Conservation (phyloP, 1,140 invertebrate species). For the Sogatella furcifera region DNA sequence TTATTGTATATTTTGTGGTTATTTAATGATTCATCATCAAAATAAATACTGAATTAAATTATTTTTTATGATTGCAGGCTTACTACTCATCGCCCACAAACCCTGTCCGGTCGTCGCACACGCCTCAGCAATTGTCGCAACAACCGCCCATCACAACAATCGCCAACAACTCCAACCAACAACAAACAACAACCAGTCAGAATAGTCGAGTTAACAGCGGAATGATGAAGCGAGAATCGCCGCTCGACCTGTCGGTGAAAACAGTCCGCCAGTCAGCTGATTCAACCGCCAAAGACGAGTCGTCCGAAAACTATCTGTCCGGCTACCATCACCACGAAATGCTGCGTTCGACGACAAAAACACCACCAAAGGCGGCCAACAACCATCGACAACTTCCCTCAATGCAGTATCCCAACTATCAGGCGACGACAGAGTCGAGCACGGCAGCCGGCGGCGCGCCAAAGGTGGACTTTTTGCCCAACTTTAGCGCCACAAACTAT, state of each 20-base stretch:
- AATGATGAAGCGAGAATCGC: constrained; percentile 53
- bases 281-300: constrained; percentile 44
- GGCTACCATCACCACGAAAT: constrained; percentile 6
- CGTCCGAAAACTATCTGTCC: background rate
- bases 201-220: constrained; percentile 11
- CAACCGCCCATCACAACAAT: background rate
- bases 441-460: constrained; percentile 49
- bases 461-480: constrained; percentile 57
- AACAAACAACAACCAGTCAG: background rate
- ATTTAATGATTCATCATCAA: too few species aligned
- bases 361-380: constrained; percentile 2
- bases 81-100: constrained; percentile 5
- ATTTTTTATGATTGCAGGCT: background rate
- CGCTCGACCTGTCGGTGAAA: constrained; percentile 73
- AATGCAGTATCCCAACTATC: constrained; percentile 14
- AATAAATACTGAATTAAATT: background rate
- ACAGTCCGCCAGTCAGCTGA: constrained; percentile 75
- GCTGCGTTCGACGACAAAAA: background rate
- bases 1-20: too few species aligned
- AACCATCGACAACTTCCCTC: background rate
- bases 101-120: constrained; percentile 7
- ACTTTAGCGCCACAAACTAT: constrained; percentile 39
- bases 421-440: constrained; percentile 12
- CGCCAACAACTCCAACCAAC: constrained; percentile 7
- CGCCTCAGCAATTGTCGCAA: background rate